A percentile compares a stretch with the other conserved stretches of the same genome.
phyloP scores from a whole-genome alignment of 2,797 vertebrate species.

The Peromyscus attwateri region DNA sequence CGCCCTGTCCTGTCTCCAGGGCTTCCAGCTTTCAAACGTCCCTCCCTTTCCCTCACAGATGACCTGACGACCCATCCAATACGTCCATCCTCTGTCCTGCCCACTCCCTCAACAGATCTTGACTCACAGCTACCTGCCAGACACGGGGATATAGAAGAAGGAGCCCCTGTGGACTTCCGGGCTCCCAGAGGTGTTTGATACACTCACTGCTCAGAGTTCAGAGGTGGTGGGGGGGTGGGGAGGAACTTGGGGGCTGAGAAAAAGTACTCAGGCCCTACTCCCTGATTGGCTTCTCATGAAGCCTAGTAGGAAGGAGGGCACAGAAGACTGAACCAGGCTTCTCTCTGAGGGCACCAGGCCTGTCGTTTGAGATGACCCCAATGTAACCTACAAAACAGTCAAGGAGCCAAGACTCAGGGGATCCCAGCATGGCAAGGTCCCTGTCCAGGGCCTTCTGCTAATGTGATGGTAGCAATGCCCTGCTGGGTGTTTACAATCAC shows the following conservation, averaged over 20 bases:
- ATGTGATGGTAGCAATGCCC: too few species aligned
- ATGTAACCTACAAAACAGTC: not conserved
- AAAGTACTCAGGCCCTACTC: not conserved
- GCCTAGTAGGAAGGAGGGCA: accelerated
- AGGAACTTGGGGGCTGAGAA: not conserved
- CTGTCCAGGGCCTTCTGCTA: not conserved
- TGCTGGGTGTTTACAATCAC: accelerated
- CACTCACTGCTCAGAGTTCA: not conserved
- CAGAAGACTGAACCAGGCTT: not conserved
- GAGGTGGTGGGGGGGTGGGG: not conserved
- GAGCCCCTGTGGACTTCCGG: accelerated
- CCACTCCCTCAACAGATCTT: not conserved
- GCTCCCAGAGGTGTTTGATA: not conserved
- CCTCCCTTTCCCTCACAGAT: not conserved
- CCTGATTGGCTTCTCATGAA: not conserved
- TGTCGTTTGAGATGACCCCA: not conserved
- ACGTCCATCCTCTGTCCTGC: not conserved
- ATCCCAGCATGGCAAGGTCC: not conserved
- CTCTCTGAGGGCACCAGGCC: not conserved
- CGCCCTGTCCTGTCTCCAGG: not conserved
- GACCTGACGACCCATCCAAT: not conserved
- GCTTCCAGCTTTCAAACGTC: not conserved
- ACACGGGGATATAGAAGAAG: not conserved
- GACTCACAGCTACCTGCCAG: not conserved
- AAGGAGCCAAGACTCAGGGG: not conserved